A percentile compares a stretch with the other conserved stretches of the same genome.
Conservation (phyloP, 2,888 invertebrate genomes). For the Unio delphinus region DNA sequence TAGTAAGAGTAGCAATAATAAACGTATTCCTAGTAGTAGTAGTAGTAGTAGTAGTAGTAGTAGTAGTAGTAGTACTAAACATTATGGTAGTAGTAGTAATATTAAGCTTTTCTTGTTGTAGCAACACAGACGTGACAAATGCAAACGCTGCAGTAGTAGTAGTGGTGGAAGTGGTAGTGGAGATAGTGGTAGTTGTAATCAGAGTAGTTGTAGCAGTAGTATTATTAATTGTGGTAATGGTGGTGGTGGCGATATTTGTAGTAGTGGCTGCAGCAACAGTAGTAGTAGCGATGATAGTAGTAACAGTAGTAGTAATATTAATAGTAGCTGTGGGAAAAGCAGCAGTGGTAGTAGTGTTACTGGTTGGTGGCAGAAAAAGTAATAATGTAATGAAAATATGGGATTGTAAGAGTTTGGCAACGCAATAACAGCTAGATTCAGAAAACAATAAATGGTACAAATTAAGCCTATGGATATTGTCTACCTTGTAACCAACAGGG, state of each 20-base stretch:
- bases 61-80: not conserved
- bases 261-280: no score
- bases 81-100: not conserved
- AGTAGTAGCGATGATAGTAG: no score
- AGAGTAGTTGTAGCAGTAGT: not conserved
- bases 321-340: not conserved
- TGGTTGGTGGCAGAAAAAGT: no score
- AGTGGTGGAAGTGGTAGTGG: constrained; percentile 5
- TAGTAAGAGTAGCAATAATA: constrained; percentile 1
- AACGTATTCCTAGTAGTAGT: not conserved
- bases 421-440: no score
- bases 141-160: constrained; percentile 6
- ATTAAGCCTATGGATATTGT: no score
- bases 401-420: no score
- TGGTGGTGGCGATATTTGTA: not conserved
- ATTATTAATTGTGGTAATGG: not conserved
- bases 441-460: no score
- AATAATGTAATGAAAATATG: no score
- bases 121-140: not conserved
- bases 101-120: not conserved
- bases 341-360: not conserved
- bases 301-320: not conserved
- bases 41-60: constrained; percentile 3
- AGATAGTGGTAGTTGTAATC: constrained; percentile 2
- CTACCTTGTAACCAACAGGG: no score